A percentile compares a stretch with the other conserved stretches of the same genome.
Evolutionary conservation across 1,140 invertebrate species (phyloP).

Genomic region (Hypothenemus hampei): DNA sequence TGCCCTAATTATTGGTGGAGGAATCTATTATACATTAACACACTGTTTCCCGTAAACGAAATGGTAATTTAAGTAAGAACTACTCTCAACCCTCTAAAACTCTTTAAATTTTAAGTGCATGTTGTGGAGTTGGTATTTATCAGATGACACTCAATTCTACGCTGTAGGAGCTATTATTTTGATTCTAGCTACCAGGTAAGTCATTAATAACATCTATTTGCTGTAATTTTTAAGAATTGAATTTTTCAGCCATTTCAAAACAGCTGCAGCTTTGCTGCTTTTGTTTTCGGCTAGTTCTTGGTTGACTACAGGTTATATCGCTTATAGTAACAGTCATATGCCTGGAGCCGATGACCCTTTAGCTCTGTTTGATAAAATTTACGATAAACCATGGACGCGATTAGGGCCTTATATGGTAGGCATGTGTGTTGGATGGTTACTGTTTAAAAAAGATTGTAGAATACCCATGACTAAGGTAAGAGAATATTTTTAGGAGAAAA

Average conservation of each 20-base stretch:
- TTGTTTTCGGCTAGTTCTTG: conserved; percentile 69
- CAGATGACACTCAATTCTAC: conserved; percentile 81
- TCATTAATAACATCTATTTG: neutral
- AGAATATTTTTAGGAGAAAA: too few species aligned
- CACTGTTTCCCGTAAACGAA: conserved; percentile 76
- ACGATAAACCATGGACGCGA: conserved; percentile 82
- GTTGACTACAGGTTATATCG: conserved; percentile 72
- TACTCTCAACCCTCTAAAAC: neutral
- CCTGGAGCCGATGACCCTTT: conserved; percentile 75
- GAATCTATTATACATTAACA: conserved; percentile 79
- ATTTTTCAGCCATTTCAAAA: conserved; percentile 62
- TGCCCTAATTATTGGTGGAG: conserved; percentile 84
- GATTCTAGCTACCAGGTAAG: conserved; percentile 58
- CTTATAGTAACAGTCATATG: conserved; percentile 71
- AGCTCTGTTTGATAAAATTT: conserved; percentile 80
- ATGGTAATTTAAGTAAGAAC: conserved; percentile 55
- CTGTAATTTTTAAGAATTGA: neutral
- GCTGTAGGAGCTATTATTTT: conserved; percentile 72
- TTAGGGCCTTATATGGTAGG: conserved; percentile 77
- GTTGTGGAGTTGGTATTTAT: conserved; percentile 86
- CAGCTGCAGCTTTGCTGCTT: conserved; percentile 57
- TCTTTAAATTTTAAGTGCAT: conserved; percentile 62
- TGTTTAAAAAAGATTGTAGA: conserved; percentile 77
- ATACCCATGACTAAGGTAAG: conserved; percentile 67
- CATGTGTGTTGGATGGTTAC: conserved; percentile 75